A percentile compares a stretch with the other conserved stretches of the same genome.
phyloP scores from a whole-genome alignment of 2,113 vertebrate species.

The Syrrhaptes paradoxus region DNA sequence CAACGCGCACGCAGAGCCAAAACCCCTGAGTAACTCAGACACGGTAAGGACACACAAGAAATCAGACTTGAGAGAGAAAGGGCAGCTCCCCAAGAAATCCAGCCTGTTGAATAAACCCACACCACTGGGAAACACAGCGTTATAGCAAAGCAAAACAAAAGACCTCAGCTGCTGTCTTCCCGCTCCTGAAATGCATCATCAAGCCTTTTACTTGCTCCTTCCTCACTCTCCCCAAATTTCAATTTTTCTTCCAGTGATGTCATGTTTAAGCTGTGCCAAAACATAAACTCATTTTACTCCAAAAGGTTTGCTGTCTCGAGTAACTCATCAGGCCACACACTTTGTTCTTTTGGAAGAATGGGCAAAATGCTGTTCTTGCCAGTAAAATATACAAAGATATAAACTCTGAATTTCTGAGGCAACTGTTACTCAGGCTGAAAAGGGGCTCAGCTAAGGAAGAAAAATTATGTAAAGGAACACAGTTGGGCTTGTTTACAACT shows the following conservation, averaged over 20 bases:
- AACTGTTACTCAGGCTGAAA: neutral
- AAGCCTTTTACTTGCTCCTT: neutral
- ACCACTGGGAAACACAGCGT: neutral
- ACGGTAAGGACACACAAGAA: neutral
- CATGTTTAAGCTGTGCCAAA: neutral
- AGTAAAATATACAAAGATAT: neutral
- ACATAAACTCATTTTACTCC: neutral
- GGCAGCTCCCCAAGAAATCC: neutral
- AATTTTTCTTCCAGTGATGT: neutral
- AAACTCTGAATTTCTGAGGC: neutral
- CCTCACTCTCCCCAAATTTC: neutral
- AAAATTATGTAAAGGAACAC: neutral
- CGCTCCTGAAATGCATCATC: neutral
- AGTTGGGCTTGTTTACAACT: neutral
- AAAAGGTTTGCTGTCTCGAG: neutral
- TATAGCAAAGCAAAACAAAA: neutral
- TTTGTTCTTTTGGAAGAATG: neutral
- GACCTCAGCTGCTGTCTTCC: neutral
- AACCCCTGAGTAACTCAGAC: neutral
- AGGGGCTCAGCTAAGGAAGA: neutral
- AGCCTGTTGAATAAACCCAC: neutral
- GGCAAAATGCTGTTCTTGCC: neutral
- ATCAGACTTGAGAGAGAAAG: neutral
- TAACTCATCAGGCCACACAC: neutral
- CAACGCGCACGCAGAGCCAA: neutral